Percentiles rank a stretch among this genome's conserved stretches.
phyloP scores from a whole-genome alignment of 2,797 vertebrate species.

The Streptopelia turtur region DNA sequence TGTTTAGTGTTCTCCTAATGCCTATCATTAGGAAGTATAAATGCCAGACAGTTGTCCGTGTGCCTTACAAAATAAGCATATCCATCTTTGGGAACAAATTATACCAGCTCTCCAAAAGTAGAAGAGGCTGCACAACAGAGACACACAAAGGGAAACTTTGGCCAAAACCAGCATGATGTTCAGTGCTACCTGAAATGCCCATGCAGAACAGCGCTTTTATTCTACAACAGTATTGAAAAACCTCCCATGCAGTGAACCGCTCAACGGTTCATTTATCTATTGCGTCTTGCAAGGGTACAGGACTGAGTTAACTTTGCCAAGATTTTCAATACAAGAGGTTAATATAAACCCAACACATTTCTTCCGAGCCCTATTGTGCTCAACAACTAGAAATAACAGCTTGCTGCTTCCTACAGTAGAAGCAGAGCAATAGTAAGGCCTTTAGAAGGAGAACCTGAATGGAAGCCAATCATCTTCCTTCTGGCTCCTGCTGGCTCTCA shows the following conservation, averaged over 20 bases:
- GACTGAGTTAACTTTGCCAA: constrained; percentile 57
- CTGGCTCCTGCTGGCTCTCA: constrained; percentile 52
- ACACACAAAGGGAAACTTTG: background rate
- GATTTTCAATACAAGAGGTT: constrained; percentile 46
- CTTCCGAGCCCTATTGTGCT: constrained; percentile 59
- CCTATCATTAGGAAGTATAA: constrained; percentile 32
- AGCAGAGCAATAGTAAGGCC: constrained; percentile 46
- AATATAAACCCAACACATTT: constrained; percentile 60
- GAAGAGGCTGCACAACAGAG: background rate
- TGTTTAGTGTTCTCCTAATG: constrained; percentile 32
- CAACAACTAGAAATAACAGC: constrained; percentile 59
- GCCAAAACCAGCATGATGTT: background rate
- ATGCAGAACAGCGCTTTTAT: background rate
- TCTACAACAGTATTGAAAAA: background rate
- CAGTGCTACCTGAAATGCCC: background rate
- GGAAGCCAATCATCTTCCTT: constrained; percentile 51
- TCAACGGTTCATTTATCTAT: constrained; percentile 45
- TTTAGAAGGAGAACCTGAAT: constrained; percentile 60
- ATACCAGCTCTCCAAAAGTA: background rate
- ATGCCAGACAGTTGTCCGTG: constrained; percentile 3
- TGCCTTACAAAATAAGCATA: constrained; percentile 19
- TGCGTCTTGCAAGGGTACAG: constrained; percentile 10
- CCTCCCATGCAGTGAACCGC: constrained; percentile 25
- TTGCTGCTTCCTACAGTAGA: constrained; percentile 59
- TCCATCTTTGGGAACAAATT: background rate